A percentile compares a stretch with the other conserved stretches of the same genome.
Evolutionary conservation across 2,888 invertebrate species (phyloP).

Genomic region (Isoperla grammatica): DNA sequence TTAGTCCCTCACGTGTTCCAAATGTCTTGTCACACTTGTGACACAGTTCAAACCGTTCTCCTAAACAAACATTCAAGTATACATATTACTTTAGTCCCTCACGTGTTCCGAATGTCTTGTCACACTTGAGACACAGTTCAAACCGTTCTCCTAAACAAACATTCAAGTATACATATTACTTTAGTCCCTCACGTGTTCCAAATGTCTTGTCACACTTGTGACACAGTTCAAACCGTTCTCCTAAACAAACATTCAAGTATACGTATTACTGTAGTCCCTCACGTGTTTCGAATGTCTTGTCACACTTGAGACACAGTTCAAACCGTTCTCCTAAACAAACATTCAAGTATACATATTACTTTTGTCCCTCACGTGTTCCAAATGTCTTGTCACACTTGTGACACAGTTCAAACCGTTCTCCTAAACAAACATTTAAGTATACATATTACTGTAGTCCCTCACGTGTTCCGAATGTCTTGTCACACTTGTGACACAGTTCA

Average conservation of each 20-base stretch:
- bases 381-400: slow-evolving; percentile 8
- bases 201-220: slow-evolving; percentile 12
- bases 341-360: too few species aligned
- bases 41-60: not conserved
- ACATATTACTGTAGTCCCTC: slow-evolving; percentile 6
- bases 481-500: not conserved
- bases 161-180: too few species aligned
- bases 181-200: slow-evolving; percentile 10
- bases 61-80: too few species aligned
- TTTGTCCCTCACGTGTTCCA: slow-evolving; percentile 6
- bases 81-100: slow-evolving; percentile 9
- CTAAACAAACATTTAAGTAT: too few species aligned
- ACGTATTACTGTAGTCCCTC: slow-evolving; percentile 9
- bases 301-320: not conserved
- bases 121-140: not conserved
- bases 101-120: slow-evolving; percentile 10
- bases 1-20: slow-evolving; percentile 10
- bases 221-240: not conserved
- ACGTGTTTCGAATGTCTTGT: slow-evolving; percentile 9
- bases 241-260: too few species aligned
- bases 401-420: too few species aligned
- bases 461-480: slow-evolving; percentile 8
- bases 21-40: slow-evolving; percentile 12
- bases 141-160: too few species aligned
- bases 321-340: too few species aligned